Conservation (phyloP, 1,140 invertebrate genomes). For the Habropoda laboriosa region DNA sequence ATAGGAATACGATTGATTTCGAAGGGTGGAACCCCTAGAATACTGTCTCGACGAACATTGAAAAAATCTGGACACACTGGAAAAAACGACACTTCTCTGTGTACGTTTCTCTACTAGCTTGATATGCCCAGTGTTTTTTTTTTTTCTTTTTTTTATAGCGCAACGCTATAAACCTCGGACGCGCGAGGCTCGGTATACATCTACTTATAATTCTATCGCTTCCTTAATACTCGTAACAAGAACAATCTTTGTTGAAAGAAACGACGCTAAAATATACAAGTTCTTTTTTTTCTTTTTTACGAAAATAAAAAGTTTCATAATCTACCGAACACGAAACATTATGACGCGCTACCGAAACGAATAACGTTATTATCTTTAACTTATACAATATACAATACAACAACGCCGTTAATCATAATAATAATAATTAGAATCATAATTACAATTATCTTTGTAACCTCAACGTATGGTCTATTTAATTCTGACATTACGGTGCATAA, state of each 20-base stretch:
- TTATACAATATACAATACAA: constrained; percentile 44
- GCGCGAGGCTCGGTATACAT: constrained; percentile 11
- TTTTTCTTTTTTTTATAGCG: no score
- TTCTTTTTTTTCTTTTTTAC: no score
- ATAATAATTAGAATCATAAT: constrained; percentile 38
- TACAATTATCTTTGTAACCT: constrained; percentile 14
- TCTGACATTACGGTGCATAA: constrained; percentile 63
- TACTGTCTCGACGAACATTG: constrained; percentile 4
- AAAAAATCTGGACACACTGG: neutral
- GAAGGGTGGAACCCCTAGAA: constrained; percentile 38
- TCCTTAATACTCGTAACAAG: neutral
- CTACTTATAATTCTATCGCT: constrained; percentile 27
- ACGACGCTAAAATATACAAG: constrained; percentile 13
- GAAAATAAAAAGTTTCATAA: constrained; percentile 36
- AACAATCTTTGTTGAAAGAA: constrained; percentile 9
- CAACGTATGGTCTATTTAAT: constrained; percentile 38
- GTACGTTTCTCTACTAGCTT: constrained; percentile 20
- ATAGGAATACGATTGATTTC: neutral
- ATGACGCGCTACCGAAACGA: constrained; percentile 20
- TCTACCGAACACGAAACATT: constrained; percentile 7
- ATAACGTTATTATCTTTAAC: constrained; percentile 21
- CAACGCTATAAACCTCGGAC: constrained; percentile 31
- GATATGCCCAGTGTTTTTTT: constrained; percentile 51
- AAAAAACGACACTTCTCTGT: neutral
- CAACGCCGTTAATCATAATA: constrained; percentile 35